Evolutionary conservation across 1,140 invertebrate genomes (phyloP), one percentile per base, ranked within the genome.

Genomic region (Pogonognathellus flavescens): DNA sequence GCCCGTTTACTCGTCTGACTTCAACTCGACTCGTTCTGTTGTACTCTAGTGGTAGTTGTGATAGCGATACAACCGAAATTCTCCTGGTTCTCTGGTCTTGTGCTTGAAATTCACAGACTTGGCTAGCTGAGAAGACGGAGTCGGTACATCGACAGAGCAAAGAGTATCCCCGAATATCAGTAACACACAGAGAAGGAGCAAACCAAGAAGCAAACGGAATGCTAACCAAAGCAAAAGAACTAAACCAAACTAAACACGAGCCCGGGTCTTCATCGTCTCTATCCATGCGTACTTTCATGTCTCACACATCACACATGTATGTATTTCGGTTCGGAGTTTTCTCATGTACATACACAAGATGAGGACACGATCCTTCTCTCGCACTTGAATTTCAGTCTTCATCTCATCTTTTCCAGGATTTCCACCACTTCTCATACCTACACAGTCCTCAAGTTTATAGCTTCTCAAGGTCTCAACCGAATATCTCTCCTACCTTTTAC

Each of bases 311-410:
- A 41, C 31, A 41, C 31, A 76, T 76, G 70, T 76, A 76, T 76
- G 70, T 76, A 49, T 76, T 76, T 76, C 70, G 66, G 66, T 70
- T 70, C 22, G 31, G 4, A 16, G 70, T 76, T 50, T 72, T 76
- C 70, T 76, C 41, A 49, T 13, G 6, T 25, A 16, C 60, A 10
- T 22, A 66, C 70, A 10, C 62, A 11, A 11, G 20, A 66, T 20
- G 2, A 41, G 31, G 31, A 66, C 60, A 66, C 62, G 62, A 66
- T 25, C 25, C 62, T 25, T 66, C 25, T 50, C 70, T 76, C 70
- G 25, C 70, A 76, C 70, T 76, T 76, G 70, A 76, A 76, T 76
- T 76, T 76, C 14, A 76, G 70, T 49, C 70, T 76, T 76, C 70
- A 76, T 76, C 70, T 76, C 70, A 76, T 76, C 41, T 76, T 49